phyloP scores from a whole-genome alignment of 2,888 invertebrate genomes.

The Lissonota sp. region DNA sequence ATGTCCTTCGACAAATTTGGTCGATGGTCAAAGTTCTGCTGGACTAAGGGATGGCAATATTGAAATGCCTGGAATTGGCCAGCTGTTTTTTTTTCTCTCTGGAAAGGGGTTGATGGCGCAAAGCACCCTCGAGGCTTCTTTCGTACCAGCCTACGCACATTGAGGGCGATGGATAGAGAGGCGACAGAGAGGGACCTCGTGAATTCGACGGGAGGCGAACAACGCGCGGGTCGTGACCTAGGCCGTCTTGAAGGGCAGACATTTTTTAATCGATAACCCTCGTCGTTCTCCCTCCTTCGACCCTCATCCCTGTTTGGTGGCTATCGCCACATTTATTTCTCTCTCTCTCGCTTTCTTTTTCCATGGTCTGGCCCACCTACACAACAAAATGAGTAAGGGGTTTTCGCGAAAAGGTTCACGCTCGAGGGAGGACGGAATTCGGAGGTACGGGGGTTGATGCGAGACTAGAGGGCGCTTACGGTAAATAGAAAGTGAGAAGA shows the following conservation, averaged over 20 bases:
- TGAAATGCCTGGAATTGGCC: no score
- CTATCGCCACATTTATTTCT: slow-evolving; percentile 31
- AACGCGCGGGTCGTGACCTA: slow-evolving; percentile 81
- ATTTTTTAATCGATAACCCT: slow-evolving; percentile 83
- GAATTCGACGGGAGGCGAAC: slow-evolving; percentile 75
- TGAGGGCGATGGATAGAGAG: slow-evolving; percentile 19
- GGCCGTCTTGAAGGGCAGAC: slow-evolving; percentile 84
- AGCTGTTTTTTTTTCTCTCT: no score
- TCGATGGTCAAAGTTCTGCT: background rate
- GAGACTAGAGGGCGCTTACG: slow-evolving; percentile 67
- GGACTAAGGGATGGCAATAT: background rate
- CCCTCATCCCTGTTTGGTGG: slow-evolving; percentile 70
- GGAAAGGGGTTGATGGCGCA: background rate
- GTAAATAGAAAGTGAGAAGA: slow-evolving; percentile 30
- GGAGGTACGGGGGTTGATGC: slow-evolving; percentile 68
- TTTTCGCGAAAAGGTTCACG: slow-evolving; percentile 51
- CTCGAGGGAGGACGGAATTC: slow-evolving; percentile 60
- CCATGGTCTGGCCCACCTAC: slow-evolving; percentile 49
- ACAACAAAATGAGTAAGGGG: slow-evolving; percentile 12
- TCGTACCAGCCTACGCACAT: slow-evolving; percentile 28
- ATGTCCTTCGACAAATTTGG: no score
- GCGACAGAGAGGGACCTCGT: slow-evolving; percentile 31
- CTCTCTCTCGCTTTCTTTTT: slow-evolving; percentile 36
- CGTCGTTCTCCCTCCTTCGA: slow-evolving; percentile 65
- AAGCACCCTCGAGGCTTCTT: background rate